A percentile compares a stretch with the other conserved stretches of the same genome.
These are phyloP conservation scores for Pangasianodon hypophthalmus DNA, from an alignment of 2,113 vertebrate genomes.

Conservation along the genomic window DNA sequence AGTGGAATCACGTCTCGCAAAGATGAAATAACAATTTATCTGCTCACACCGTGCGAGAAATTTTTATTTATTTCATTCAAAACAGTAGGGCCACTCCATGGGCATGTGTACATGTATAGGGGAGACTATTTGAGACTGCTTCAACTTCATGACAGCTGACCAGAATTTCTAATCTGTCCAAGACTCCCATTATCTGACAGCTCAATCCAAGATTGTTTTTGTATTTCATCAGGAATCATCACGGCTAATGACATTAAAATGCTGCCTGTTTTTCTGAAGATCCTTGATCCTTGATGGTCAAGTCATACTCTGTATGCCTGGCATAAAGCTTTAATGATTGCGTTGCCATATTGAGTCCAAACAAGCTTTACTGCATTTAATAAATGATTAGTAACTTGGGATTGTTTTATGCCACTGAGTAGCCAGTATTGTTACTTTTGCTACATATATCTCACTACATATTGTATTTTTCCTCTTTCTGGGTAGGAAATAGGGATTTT, in stretches of 20 bases:
- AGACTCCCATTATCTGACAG: not conserved
- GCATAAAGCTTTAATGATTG: not conserved
- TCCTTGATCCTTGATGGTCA: not conserved
- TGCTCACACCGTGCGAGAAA: not conserved
- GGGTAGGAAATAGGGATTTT: constrained; percentile 77
- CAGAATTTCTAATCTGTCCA: not conserved
- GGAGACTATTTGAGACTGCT: not conserved
- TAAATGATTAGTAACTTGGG: not conserved
- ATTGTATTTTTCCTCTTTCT: constrained; percentile 18
- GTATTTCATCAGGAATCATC: not conserved
- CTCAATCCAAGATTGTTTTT: not conserved
- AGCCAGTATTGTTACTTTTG: not conserved
- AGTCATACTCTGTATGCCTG: not conserved
- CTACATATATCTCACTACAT: not conserved
- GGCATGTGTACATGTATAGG: not conserved
- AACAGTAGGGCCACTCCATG: not conserved
- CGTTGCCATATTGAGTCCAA: not conserved
- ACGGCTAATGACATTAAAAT: not conserved
- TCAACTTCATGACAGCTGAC: not conserved
- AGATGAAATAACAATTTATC: not conserved
- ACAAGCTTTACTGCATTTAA: not conserved
- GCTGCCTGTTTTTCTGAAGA: not conserved
- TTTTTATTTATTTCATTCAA: too few relatives aligned
- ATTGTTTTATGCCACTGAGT: not conserved
- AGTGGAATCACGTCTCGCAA: not conserved